Base-by-base conservation (phyloP, 2,888 invertebrate species). In the Hirudinaria manillensis region DNA sequence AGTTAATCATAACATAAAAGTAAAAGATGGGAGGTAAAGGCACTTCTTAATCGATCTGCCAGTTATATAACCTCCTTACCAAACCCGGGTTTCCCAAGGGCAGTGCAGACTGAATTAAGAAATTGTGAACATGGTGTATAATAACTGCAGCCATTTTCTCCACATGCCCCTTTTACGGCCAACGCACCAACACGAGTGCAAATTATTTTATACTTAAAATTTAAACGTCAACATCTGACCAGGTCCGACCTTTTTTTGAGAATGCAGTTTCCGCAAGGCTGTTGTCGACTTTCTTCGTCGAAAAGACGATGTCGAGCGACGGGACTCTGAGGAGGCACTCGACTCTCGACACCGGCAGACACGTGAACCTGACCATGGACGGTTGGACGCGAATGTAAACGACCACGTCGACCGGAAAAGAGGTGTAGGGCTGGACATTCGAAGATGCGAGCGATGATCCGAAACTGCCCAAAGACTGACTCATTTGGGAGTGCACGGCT, bases 231-330 rank as follows among this genome's bases (percentile, higher is more conserved):
- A 61, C 61, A 61, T 27, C 61, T n/a, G n/a, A n/a, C n/a, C n/a
- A n/a, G n/a, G n/a, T n/a, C 7, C 3, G 19, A 61, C 61, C 61
- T 61, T 61, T 61, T 61, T 61, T 61, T 29, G 29, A 7, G 61
- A 61, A 61, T 10, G 24, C 24, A 2, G 61, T 16, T 24, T 61
- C 61, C 19, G 61, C 29, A 27, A 61, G 3, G n/a, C n/a, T 13
- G 29, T 61, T 61, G 27, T 79, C 78, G 27, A 75, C 75, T 65
- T 77, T 81, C 78, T 84, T 84, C 6, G 85, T 84, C 82, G 97
- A 97, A 86, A 97, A 95, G 2, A 98, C 94, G 80, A 99, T 92
- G 85, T 96, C 95, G 80, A 99, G 88, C n/a, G 94, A 93, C 10
- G 99, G 99, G 82, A 99, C 88, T 79, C 80, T 71, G 79, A 81